Evolutionary conservation across 2,888 invertebrate species (phyloP).

Genomic region (Andrena bucephala): DNA sequence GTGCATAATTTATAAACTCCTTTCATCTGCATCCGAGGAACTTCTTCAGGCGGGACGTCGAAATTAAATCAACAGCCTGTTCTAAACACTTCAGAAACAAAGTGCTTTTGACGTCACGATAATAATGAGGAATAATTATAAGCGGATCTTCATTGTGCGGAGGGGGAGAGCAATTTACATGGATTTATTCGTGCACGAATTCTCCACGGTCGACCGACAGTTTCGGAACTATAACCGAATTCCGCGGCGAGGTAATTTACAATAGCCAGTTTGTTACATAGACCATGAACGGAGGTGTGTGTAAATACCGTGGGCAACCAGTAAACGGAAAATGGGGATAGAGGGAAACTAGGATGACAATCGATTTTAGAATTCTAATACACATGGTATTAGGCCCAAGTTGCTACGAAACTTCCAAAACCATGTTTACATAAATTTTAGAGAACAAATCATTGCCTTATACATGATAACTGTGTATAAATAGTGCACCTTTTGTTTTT

Average conservation of each 20-base stretch:
- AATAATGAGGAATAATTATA: constrained; percentile 62
- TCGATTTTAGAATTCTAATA: not conserved
- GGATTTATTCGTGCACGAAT: constrained; percentile 49
- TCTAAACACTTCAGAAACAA: constrained; percentile 44
- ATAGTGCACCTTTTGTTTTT: no score
- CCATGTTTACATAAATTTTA: not conserved
- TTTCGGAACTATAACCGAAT: constrained; percentile 27
- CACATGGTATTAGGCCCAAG: no score
- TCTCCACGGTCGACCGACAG: constrained; percentile 15
- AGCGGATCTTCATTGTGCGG: constrained; percentile 35
- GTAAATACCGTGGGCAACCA: not conserved
- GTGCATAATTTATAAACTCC: constrained; percentile 13
- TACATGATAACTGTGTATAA: no score
- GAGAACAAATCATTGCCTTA: no score
- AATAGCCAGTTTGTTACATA: not conserved
- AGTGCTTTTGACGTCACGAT: constrained; percentile 48
- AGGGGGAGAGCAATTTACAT: constrained; percentile 33
- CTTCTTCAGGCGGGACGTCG: constrained; percentile 17
- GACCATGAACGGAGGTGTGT: not conserved
- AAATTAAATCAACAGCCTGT: constrained; percentile 55
- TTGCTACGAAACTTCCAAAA: not conserved
- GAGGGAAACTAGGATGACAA: not conserved
- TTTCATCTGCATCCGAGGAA: constrained; percentile 44
- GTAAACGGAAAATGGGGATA: not conserved
- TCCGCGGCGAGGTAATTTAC: not conserved